These are phyloP conservation scores for Ypsolopha sequella DNA, from an alignment of 2,888 invertebrate genomes.

Conservation along the genomic window DNA sequence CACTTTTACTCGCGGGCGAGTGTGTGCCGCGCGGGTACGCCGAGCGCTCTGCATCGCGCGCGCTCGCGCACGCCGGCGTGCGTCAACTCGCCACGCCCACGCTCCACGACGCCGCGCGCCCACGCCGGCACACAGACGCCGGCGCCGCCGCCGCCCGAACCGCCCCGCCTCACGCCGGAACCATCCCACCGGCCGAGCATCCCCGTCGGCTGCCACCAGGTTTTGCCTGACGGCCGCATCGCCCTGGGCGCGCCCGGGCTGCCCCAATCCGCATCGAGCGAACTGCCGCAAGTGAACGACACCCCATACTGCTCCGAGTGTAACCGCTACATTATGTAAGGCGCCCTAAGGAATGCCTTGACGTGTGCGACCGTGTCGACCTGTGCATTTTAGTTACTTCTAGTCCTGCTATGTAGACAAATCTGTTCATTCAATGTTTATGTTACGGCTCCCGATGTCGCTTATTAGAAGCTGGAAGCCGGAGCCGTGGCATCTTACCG, in stretches of 20 bases:
- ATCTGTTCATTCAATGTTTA: slow-evolving; percentile 25
- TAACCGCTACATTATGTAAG: slow-evolving; percentile 90
- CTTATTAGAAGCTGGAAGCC: slow-evolving; percentile 7
- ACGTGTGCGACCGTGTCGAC: slow-evolving; percentile 68
- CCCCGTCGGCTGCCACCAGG: slow-evolving; percentile 68
- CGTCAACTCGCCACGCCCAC: slow-evolving; percentile 52
- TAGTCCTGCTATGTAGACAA: slow-evolving; percentile 12
- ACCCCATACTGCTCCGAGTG: slow-evolving; percentile 85
- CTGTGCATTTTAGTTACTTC: slow-evolving; percentile 41
- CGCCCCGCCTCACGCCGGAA: slow-evolving; percentile 35
- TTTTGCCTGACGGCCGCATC: slow-evolving; percentile 61
- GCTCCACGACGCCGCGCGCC: slow-evolving; percentile 26
- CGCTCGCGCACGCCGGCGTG: slow-evolving; percentile 29
- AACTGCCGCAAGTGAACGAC: slow-evolving; percentile 63
- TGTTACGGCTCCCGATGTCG: slow-evolving; percentile 22
- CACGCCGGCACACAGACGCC: slow-evolving; percentile 13
- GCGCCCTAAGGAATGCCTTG: slow-evolving; percentile 55
- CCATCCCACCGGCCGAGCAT: slow-evolving; percentile 60
- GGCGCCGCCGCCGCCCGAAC: slow-evolving; percentile 16
- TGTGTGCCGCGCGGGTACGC: slow-evolving; percentile 79
- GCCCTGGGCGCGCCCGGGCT: slow-evolving; percentile 51
- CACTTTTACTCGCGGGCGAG: slow-evolving; percentile 83
- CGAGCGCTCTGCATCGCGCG: slow-evolving; percentile 69
- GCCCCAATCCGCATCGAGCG: slow-evolving; percentile 25
- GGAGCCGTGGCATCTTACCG: slow-evolving; percentile 21